Evolutionary conservation across 2,113 vertebrate genomes (phyloP), one percentile per base, ranked within the genome.

Genomic region (Phodopus roborovskii): DNA sequence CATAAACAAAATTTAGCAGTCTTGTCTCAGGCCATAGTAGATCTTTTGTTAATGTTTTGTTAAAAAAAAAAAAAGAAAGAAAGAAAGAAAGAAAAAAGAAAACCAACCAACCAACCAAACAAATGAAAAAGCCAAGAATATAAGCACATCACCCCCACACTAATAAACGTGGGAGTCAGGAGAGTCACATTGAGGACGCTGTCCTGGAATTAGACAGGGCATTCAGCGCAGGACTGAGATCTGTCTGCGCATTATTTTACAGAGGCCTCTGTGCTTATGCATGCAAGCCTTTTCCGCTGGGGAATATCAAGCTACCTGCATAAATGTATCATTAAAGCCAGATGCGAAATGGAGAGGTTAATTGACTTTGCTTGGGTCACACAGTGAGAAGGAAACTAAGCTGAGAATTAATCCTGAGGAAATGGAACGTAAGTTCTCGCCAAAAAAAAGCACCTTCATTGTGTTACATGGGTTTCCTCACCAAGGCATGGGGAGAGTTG

Each of bases 311-410:
- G 56, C 94, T 95, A 60, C 94, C 83, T 96, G 86, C 60, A 20
- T 68, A 78, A 91, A 79, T 36, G 74, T 24, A 42, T 93, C 89
- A 7, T 73, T 96, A 94, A 73, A 81, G 73, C 68, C 2, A 2
- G 28, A 78, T 83, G 96, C 68, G 88, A 96, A 91, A 71, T 87
- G 94, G 91, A 95, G 94, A 92, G 73, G 87, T 82, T 90, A 91
- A 78, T 78, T 95, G 95, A 92, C 82, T 91, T 88, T 13, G 26
- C 73, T 71, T 64, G 71, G 82, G 62, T 91, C 83, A 87, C 68
- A 48, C 62, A n/a, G 58, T 85, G 64, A 93, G 94, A 90, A 78
- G 50, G 83, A 70, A 94, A 60, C 74, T 58, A 77, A 96, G 88
- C 48, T 66, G 70, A 91, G 89, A 88, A 79, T 95, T 64, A 91